Evolutionary conservation across 1,140 invertebrate genomes (phyloP).

Genomic region (Parasteatoda tepidariorum): DNA sequence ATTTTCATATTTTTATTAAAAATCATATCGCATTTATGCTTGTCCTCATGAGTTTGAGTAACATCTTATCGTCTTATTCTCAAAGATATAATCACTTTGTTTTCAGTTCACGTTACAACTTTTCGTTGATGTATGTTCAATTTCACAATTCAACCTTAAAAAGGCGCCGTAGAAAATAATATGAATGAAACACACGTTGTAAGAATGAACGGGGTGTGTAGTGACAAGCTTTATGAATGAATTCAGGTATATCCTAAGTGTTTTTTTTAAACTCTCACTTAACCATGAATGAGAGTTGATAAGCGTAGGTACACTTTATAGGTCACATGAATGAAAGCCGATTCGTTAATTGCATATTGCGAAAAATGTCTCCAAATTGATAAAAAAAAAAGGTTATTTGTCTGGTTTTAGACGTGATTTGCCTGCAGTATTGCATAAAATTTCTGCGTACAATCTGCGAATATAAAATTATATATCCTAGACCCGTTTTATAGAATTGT

Average conservation of each 20-base stretch:
- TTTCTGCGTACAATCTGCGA: too few relatives aligned
- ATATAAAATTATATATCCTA: too few relatives aligned
- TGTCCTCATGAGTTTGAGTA: too few relatives aligned
- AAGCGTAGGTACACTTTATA: constrained; percentile 39
- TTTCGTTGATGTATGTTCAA: neutral
- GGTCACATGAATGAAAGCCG: constrained; percentile 5
- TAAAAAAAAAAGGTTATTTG: too few relatives aligned
- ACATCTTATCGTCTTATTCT: too few relatives aligned
- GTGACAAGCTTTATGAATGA: constrained; percentile 54
- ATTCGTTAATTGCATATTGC: neutral
- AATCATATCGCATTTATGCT: too few relatives aligned
- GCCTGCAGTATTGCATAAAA: too few relatives aligned
- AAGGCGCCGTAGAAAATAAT: neutral
- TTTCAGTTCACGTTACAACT: too few relatives aligned
- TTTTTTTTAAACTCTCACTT: neutral
- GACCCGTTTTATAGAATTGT: too few relatives aligned
- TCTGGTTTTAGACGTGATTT: too few relatives aligned
- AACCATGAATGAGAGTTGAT: constrained; percentile 38
- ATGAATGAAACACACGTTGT: constrained; percentile 44
- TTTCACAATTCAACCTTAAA: neutral
- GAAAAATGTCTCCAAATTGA: neutral
- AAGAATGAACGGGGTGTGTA: constrained; percentile 3
- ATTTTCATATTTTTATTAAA: too few relatives aligned
- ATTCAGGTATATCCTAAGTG: constrained; percentile 9
- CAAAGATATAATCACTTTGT: too few relatives aligned